A percentile compares a stretch with the other conserved stretches of the same genome.
Conservation (phyloP, 2,113 vertebrate species). For the Ifrita kowaldi region DNA sequence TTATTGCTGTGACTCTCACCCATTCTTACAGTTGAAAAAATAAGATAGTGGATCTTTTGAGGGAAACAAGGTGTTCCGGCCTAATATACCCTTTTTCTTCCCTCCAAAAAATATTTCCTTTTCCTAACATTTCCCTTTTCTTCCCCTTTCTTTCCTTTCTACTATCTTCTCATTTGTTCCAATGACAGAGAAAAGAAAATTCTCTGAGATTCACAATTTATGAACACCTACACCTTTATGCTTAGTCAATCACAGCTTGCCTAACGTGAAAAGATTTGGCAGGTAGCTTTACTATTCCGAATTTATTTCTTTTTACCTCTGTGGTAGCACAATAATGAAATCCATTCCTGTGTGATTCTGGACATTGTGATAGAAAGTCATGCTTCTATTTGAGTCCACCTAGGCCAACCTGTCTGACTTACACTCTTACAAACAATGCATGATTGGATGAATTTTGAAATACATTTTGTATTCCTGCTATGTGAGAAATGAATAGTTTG, state of each 20-base stretch:
- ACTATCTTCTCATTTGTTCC: neutral
- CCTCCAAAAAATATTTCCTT: neutral
- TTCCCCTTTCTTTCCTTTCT: neutral
- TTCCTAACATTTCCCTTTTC: neutral
- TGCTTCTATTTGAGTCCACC: neutral
- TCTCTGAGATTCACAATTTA: neutral
- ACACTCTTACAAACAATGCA: neutral
- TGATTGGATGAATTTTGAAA: neutral
- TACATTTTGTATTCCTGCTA: fast-evolving
- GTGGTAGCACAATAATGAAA: neutral
- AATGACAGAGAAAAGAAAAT: neutral
- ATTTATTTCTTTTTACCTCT: neutral
- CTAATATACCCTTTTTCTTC: neutral
- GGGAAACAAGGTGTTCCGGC: neutral
- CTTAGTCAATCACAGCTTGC: neutral
- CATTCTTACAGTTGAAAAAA: neutral
- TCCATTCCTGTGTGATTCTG: neutral
- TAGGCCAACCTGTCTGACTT: neutral
- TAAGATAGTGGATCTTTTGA: neutral
- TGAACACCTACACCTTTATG: neutral
- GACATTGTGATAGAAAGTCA: neutral
- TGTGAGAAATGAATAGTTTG: neutral
- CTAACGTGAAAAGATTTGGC: neutral
- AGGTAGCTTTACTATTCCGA: neutral
- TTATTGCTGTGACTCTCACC: neutral